Evolutionary conservation across 2,888 invertebrate species (phyloP).

Genomic region (Ariolimax columbianus): DNA sequence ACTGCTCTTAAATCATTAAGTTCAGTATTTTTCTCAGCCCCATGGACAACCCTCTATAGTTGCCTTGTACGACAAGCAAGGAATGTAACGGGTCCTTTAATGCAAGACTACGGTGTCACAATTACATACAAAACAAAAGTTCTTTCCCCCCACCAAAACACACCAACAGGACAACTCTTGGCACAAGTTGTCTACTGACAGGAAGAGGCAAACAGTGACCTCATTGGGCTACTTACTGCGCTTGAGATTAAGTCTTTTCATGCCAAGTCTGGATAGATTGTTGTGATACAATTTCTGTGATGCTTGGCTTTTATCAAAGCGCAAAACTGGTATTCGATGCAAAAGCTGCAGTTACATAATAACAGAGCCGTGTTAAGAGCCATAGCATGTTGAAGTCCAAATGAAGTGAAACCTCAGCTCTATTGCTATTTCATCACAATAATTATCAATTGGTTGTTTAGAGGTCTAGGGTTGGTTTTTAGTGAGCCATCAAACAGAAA

Average conservation of each 20-base stretch:
- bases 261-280: slow-evolving; percentile 38
- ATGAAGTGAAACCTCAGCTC: slow-evolving; percentile 4
- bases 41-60: no score
- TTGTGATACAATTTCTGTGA: slow-evolving; percentile 45
- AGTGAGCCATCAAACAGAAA: neutral
- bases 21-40: no score
- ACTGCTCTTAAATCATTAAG: no score
- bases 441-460: neutral
- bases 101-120: no score
- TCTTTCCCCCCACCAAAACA: no score
- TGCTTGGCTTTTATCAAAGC: slow-evolving; percentile 19
- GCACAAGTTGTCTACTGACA: no score
- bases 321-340: slow-evolving; percentile 30
- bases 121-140: no score
- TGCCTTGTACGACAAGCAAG: no score
- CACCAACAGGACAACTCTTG: no score
- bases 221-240: slow-evolving; percentile 29
- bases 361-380: neutral
- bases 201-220: neutral
- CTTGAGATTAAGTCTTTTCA: slow-evolving; percentile 19
- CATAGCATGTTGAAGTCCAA: neutral
- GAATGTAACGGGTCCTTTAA: no score
- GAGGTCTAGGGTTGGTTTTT: neutral
- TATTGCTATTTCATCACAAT: neutral
- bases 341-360: slow-evolving; percentile 17